Base-by-base conservation (phyloP, 2,113 vertebrate species). In the Petaurus breviceps region DNA sequence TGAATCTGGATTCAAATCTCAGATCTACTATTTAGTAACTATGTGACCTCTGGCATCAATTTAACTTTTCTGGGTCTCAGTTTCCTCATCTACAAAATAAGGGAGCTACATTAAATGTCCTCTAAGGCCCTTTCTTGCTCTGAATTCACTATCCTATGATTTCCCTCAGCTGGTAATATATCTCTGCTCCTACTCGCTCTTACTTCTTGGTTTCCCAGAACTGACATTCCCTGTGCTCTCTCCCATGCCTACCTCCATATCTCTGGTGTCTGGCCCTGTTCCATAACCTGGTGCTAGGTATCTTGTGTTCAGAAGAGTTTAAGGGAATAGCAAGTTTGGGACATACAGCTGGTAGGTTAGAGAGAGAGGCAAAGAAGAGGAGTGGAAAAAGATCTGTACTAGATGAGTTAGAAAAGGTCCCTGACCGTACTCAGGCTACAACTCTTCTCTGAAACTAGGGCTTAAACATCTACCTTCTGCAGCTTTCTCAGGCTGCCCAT, bases 1-100 rank as follows among this genome's bases (percentile, higher is more conserved):
- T 93, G 51, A 89, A 94, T 94, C 90, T 95, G 53, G 50, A 84
- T 8, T 84, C 68, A 43, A 84, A 43, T 84, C 68, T 43, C 68
- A 84, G n/a, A 43, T 84, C 68, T 43, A 7, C 16, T 43, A 8
- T 19, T 84, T 84, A 84, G 19, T 84, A 84, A 43, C 7, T 23
- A 0, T 19, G 37, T 77, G n/a, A 84, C n/a, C 7, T 84, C 19
- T 43, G n/a, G 19, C n/a, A 84, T 8, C n/a, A 84, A 84, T 84
- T 84, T 43, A 43, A 84, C 16, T 43, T 84, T 14, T 43, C n/a
- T 84, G 19, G 37, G 6, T 7, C 19, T 84, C 37, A 43, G n/a
- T 84, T 84, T 84, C n/a, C n/a, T 84, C 68, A 84, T 23, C 68
- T 43, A 84, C 68, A 23, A 84, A 84, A 84, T 23, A 11, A 43